These are phyloP conservation scores for Leptobrachium leishanense DNA, from an alignment of 2,113 vertebrate genomes.

Conservation along the genomic window DNA sequence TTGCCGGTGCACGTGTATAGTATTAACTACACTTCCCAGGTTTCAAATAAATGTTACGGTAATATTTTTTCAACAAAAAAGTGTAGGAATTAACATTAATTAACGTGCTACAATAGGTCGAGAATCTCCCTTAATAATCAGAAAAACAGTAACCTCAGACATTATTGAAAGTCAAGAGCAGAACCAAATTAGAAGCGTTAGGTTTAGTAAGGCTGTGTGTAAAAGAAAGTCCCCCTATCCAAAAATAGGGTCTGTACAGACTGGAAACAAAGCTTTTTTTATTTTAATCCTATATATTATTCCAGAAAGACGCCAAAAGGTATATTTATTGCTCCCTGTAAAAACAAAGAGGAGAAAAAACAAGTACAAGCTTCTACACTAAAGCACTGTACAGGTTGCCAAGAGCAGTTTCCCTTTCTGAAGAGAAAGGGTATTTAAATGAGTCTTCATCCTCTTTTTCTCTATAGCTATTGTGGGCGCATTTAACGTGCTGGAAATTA, in stretches of 20 bases:
- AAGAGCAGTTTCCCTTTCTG: slow-evolving; percentile 37
- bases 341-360: slow-evolving; percentile 22
- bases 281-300: slow-evolving; percentile 13
- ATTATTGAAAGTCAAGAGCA: too few species aligned
- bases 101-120: too few species aligned
- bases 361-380: slow-evolving; percentile 4
- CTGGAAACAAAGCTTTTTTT: slow-evolving; percentile 4
- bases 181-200: too few species aligned
- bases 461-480: slow-evolving; percentile 22
- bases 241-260: background rate
- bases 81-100: too few species aligned
- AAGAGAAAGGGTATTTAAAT: slow-evolving; percentile 5
- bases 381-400: slow-evolving; percentile 19
- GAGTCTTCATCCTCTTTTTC: slow-evolving; percentile 5
- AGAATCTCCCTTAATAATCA: too few species aligned
- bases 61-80: too few species aligned
- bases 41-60: too few species aligned
- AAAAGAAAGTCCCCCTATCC: too few species aligned
- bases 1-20: too few species aligned
- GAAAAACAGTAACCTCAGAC: too few species aligned
- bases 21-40: too few species aligned
- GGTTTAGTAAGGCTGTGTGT: too few species aligned
- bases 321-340: slow-evolving; percentile 30
- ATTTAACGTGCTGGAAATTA: slow-evolving; percentile 18
- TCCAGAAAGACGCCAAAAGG: background rate